Conservation (phyloP, 1,140 invertebrate species). For the Drosophila saltans region DNA sequence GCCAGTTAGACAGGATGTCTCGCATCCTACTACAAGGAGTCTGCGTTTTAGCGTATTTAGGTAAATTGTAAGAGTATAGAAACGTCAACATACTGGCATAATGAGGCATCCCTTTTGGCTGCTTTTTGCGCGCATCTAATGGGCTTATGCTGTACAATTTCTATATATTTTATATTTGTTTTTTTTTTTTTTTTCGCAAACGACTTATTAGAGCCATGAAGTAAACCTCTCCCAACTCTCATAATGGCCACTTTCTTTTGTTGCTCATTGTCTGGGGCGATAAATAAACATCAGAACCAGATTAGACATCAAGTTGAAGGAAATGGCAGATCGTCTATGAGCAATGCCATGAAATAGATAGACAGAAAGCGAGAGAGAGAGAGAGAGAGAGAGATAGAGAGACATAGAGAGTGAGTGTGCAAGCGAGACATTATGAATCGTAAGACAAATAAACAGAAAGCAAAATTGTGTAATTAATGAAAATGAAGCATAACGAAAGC, state of each 20-base stretch:
- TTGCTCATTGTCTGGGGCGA: slow-evolving; percentile 58
- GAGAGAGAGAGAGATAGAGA: neutral
- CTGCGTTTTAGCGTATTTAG: neutral
- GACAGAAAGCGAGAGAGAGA: neutral
- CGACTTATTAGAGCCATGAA: slow-evolving; percentile 54
- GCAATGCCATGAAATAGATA: slow-evolving; percentile 41
- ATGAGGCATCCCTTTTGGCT: slow-evolving; percentile 28
- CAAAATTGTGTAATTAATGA: slow-evolving; percentile 64
- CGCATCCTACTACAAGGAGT: too few relatives aligned
- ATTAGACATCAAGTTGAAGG: slow-evolving; percentile 4
- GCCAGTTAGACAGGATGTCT: too few relatives aligned
- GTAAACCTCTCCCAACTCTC: slow-evolving; percentile 35
- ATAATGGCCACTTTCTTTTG: slow-evolving; percentile 68
- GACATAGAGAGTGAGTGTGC: neutral
- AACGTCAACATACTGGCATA: slow-evolving; percentile 23
- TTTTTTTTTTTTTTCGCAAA: slow-evolving; percentile 45
- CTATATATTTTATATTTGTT: neutral
- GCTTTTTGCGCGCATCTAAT: slow-evolving; percentile 65
- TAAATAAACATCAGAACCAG: slow-evolving; percentile 45
- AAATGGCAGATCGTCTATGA: slow-evolving; percentile 7
- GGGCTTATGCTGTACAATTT: slow-evolving; percentile 68
- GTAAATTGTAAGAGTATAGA: neutral
- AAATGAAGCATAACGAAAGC: slow-evolving; percentile 44
- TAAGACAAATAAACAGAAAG: slow-evolving; percentile 69
- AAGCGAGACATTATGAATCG: slow-evolving; percentile 39